Conservation (phyloP, 2,797 vertebrate species). For the Syngnathus acus region DNA sequence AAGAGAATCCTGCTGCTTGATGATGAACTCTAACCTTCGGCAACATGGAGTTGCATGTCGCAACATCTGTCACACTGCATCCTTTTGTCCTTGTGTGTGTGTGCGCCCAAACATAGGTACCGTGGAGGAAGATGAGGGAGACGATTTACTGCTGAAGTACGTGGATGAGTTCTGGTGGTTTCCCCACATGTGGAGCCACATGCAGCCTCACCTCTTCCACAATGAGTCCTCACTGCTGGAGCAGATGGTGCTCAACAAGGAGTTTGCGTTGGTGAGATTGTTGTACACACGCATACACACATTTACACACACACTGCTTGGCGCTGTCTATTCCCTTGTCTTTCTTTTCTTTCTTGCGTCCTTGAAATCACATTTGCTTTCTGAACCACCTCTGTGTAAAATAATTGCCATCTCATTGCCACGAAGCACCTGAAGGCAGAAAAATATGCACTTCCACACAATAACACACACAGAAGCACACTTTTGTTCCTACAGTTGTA, state of each 20-base stretch:
- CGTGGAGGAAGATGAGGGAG: conserved; percentile 85
- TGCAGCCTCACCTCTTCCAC: conserved; percentile 97
- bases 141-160: conserved; percentile 83
- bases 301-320: conserved; percentile 7
- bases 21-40: conserved; percentile 1
- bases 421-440: background rate
- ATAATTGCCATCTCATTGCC: conserved; percentile 19
- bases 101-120: conserved; percentile 57
- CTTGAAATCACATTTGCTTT: conserved; percentile 31
- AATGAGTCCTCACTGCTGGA: conserved; percentile 90
- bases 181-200: conserved; percentile 98
- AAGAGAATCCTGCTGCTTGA: conserved; percentile 6
- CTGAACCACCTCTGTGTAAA: conserved; percentile 14
- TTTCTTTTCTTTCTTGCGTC: conserved; percentile 20
- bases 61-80: background rate
- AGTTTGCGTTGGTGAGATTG: conserved; percentile 89
- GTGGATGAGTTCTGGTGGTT: conserved; percentile 98
- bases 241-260: conserved; percentile 97
- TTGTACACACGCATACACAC: background rate
- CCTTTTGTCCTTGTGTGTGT: conserved; percentile 17
- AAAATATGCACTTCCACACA: background rate
- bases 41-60: background rate
- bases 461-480: background rate
- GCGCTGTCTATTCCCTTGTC: conserved; percentile 25
- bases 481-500: background rate